Evolutionary conservation across 2,888 invertebrate species (phyloP), one percentile per base, ranked within the genome.

Genomic region (Atrina japonica): DNA sequence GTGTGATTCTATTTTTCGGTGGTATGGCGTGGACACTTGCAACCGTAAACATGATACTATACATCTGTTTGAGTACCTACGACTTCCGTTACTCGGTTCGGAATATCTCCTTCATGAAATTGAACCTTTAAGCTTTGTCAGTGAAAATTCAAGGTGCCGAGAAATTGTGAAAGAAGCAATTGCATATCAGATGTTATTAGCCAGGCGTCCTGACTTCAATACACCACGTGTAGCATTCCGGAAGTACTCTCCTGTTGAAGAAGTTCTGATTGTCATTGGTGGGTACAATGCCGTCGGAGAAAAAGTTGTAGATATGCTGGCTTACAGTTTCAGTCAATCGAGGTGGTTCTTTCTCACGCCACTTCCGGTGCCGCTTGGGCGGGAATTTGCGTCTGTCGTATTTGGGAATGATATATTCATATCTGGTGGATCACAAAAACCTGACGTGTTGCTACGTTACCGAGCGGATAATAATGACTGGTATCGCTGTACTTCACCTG

Each of bases 1-100:
- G 43, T 95, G 95, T 89, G 94, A 94, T 88, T 94, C 95, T 3
- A 92, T 95, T 23, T 93, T 93, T 87, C 92, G 92, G 56, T 96
- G 96, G 95, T 80, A 83, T 11, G 91, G 94, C 21, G 93, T 94
- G 82, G 92, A 92, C 78, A 93, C 93, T 70, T 88, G 92, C 27
- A 65, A 27, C 3, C 65, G 83, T n/a, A 92, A 91, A 80, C 88
- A 88, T 40, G 91, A 92, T 84, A 91, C 95, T 21, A 71, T 80
- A 25, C 71, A 77, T 18, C 68, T 86, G 21, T 80, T 86, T 35
- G 80, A 81, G 49, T 75, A 82, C 40, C 75, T 87, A 5, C 80
- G 86, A 9, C 75, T 87, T 27, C 81, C 83, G 0, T 70, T 87
- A 16, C 70, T 87, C 2, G 75, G 82, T 18, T 80, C 84, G 9